These are phyloP conservation scores for Meloidogyne chitwoodi DNA, from an alignment of 1,140 invertebrate species.

Conservation along the genomic window DNA sequence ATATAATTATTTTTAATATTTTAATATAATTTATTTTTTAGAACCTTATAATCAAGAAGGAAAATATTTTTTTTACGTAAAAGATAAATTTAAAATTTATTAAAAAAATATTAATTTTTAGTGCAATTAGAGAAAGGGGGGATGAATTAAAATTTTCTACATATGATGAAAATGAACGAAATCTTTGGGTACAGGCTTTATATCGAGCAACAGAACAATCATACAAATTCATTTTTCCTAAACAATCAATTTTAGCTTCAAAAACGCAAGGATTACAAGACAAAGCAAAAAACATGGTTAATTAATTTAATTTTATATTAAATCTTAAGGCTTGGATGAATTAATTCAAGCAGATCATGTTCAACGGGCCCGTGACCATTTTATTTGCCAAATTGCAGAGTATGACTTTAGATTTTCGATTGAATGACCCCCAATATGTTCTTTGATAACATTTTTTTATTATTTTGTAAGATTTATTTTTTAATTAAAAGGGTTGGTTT, in stretches of 20 bases:
- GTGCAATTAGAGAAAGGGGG: constrained; percentile 93
- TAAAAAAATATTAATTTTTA: constrained; percentile 68
- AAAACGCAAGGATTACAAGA: constrained; percentile 67
- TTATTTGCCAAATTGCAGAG: constrained; percentile 88
- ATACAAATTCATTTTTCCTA: constrained; percentile 90
- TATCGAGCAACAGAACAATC: constrained; percentile 97
- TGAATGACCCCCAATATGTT: constrained; percentile 95
- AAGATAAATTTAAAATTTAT: not conserved
- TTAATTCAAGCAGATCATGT: constrained; percentile 88
- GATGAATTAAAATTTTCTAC: constrained; percentile 93
- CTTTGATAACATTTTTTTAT: constrained; percentile 74
- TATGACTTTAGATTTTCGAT: constrained; percentile 84
- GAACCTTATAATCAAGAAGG: constrained; percentile 74
- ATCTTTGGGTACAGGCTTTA: constrained; percentile 91
- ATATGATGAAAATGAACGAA: constrained; percentile 95
- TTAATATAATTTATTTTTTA: constrained; percentile 29
- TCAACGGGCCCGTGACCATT: constrained; percentile 83
- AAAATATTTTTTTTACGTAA: constrained; percentile 71
- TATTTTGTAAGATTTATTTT: constrained; percentile 6
- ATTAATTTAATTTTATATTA: not conserved
- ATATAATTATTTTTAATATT: constrained; percentile 17
- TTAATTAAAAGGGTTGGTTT: constrained; percentile 76
- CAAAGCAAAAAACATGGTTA: constrained; percentile 73
- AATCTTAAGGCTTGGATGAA: constrained; percentile 85
- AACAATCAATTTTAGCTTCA: constrained; percentile 61